These are phyloP conservation scores for Muscina levida DNA, from an alignment of 2,888 invertebrate species.

Conservation along the genomic window DNA sequence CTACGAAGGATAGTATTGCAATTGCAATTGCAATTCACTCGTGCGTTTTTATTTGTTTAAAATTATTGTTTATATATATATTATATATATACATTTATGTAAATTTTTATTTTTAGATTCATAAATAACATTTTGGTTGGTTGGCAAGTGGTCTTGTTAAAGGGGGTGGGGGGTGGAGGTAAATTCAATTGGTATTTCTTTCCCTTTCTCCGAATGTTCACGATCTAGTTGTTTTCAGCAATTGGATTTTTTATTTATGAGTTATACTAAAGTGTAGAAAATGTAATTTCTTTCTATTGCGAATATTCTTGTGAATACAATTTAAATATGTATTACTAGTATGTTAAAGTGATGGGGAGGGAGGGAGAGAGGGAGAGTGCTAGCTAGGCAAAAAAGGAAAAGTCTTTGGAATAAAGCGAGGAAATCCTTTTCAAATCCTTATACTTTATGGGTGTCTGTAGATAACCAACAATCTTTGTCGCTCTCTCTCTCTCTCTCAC, in stretches of 20 bases:
- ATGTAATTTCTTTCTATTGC: not conserved
- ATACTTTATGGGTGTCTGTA: too few relatives aligned
- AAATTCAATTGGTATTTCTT: not conserved
- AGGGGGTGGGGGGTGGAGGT: too few relatives aligned
- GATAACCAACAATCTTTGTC: not conserved
- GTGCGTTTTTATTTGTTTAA: not conserved
- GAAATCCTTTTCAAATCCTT: too few relatives aligned
- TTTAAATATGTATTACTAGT: too few relatives aligned
- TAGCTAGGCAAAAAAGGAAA: too few relatives aligned
- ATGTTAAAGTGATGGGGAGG: too few relatives aligned
- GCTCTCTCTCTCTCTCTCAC: not conserved
- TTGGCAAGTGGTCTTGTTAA: too few relatives aligned
- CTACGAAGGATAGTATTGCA: not conserved
- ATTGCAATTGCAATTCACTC: not conserved
- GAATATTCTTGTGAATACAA: too few relatives aligned
- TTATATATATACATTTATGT: conserved; percentile 18
- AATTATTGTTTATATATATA: conserved; percentile 19
- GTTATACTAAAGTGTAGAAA: not conserved
- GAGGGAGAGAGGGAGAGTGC: too few relatives aligned
- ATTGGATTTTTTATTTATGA: conserved; percentile 7
- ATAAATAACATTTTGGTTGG: conserved; percentile 16
- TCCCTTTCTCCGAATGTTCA: not conserved
- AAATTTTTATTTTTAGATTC: conserved; percentile 19
- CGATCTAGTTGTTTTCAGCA: not conserved
- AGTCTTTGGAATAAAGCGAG: too few relatives aligned